Base-by-base conservation (phyloP, 2,113 vertebrate genomes). In the Epinephelus cyanopodus region DNA sequence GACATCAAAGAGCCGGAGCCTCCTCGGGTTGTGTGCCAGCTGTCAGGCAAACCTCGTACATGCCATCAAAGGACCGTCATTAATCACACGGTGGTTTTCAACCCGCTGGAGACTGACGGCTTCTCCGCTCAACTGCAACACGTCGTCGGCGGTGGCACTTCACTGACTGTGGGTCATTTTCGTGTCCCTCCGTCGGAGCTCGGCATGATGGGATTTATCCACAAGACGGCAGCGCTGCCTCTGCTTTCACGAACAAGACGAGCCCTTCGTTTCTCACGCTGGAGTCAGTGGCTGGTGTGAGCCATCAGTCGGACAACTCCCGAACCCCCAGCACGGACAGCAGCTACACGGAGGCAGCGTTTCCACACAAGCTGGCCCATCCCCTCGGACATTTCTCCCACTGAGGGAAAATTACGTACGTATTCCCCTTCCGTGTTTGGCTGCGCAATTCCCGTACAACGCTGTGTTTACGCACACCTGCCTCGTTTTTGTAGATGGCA, bases 221-320 rank as follows among this genome's bases (percentile, higher is more conserved):
- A 61, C 54, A 18, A 39, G 37, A 14, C 15, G 48, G 7, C 7
- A 54, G 21, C 53, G 82, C 61, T 45, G 63, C 61, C 29, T 63
- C 54, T 17, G 72, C 47, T 45, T 72, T 3, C 6, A 67, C 42
- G 29, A 66, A 53, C 53, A 19, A 69, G 50, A 48, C 60, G 67
- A 84, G 47, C 64, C 66, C 7, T 69, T 53, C 23, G 39, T 7
- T 52, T 39, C 69, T 76, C 72, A 42, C 66, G 76, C 7, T 52
- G 64, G 15, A 18, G 54, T 74, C 69, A 50, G 76, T 15, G 39
- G 83, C 77, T 27, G n/a, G 79, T 33, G 66, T 74, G 74, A 67
- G 81, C 77, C 68, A 62, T 74, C 85, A 71, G 74, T 77, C 82
- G 86, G 90, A 89, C 85, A 74, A 85, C 87, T 92, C 87, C 91